Base-by-base conservation (phyloP, 2,888 invertebrate genomes). In the Acanthosepion lycidas region DNA sequence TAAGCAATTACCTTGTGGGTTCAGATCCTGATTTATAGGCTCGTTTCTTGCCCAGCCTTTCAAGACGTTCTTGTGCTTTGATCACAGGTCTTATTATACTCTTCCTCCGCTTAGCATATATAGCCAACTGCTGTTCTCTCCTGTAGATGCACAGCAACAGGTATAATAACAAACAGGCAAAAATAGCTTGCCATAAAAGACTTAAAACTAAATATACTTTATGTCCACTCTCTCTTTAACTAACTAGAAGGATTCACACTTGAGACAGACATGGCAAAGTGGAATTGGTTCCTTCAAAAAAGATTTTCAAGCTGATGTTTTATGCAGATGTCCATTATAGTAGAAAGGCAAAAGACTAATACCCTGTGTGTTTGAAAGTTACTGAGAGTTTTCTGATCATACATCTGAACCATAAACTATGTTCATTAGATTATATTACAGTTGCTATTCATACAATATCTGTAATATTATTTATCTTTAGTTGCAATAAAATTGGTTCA, bases 81-180 rank as follows among this genome's bases (percentile, higher is more conserved):
- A 98, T 97, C 53, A 98, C 97, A 6, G 98, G 98, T 96, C 98
- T 97, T 20, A 98, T 98, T 48, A 98, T 97, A 95, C 98, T 98
- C 96, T 98, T 98, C 95, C 98, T 98, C 95, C 96, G 96, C 95
- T 97, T 97, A 28, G 96, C 96, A 95, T 96, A 97, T 96, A 97
- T 96, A 51, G 97, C 97, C 26, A 97, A 96, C 96, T 98, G 98
- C 96, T 98, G 98, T 96, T 98, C 98, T 95, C 98, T 97, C 96
- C 98, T 98, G 96, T 53, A 96, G 96, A 94, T 91, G 91, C 64
- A 94, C 26, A 78, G 51, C 48, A 95, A 91, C n/a, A 55, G 48
- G 93, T 49, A 51, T 28, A n/a, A 93, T 93, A 51, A 53, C 93
- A 93, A 93, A 53, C n/a, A 6, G 49, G 91, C 48, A 33, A 64